Evolutionary conservation across 2,113 vertebrate genomes (phyloP), one percentile per base, ranked within the genome.

Genomic region (Nothobranchius kuhntae): DNA sequence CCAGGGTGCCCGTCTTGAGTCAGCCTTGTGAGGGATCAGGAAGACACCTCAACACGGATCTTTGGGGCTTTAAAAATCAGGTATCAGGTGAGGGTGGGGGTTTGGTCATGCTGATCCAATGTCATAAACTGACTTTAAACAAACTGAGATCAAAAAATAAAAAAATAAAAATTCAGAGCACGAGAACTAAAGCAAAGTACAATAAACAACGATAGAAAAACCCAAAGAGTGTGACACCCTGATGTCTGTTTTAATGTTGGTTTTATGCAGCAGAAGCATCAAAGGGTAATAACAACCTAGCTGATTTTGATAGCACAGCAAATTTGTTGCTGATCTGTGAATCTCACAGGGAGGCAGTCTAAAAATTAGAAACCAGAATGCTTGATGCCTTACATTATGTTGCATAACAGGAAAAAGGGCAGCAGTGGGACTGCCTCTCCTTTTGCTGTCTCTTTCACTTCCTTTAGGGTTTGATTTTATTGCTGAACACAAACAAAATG

Each of bases 251-350:
- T 73, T 61, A 48, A 74, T 78, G 72, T 73, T 77, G 73, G 47
- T 62, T 73, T 67, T 65, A 63, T 66, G 61, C 70, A 75, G 71
- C 50, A 51, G 50, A 60, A 68, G 61, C 71, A 61, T 69, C 60
- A 65, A 63, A 69, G 45, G 13, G 57, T 66, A 30, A 81, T 40
- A 40, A 40, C 6, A 40, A 40, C 38, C 38, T 75, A 75, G 64
- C 81, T 46, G 72, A 69, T 87, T 84, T 77, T 72, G 77, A 83
- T 80, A 86, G 68, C 67, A 42, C 79, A 61, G 54, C 9, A 5
- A 82, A 76, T 65, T 71, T 78, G 50, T 53, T 86, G 77, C 73
- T 86, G 42, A 82, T 68, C 63, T 66, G 35, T 57, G 38, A 40
- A 40, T 40, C 38, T 9, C 38, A 40, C 38, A 40, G 38, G 38